A percentile compares a stretch with the other conserved stretches of the same genome.
Conservation (phyloP, 2,113 vertebrate species). For the Climacteris rufus region DNA sequence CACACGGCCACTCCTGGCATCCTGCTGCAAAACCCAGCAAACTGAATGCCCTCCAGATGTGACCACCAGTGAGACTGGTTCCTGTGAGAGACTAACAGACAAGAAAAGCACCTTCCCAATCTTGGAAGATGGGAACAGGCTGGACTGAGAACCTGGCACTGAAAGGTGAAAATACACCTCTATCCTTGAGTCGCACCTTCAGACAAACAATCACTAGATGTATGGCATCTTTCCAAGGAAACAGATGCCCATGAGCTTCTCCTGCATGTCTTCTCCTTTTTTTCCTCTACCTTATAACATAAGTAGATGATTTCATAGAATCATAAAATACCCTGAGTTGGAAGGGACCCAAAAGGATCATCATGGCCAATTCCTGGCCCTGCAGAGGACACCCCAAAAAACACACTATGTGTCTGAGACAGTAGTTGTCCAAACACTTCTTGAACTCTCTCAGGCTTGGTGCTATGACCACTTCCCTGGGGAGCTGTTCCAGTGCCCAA, state of each 20-base stretch:
- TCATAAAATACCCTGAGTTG: not conserved
- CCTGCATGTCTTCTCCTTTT: not conserved
- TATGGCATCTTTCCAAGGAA: not conserved
- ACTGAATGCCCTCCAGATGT: not conserved
- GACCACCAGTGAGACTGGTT: not conserved
- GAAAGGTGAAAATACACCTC: not conserved
- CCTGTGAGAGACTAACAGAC: not conserved
- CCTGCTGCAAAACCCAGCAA: not conserved
- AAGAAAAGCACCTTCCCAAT: not conserved
- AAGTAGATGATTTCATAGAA: not conserved
- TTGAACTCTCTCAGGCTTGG: not conserved
- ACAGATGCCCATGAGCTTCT: not conserved
- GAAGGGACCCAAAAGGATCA: not conserved
- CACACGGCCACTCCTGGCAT: fast-evolving
- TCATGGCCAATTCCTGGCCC: not conserved
- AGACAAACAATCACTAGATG: not conserved
- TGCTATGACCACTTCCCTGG: too few relatives aligned
- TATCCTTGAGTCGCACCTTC: not conserved
- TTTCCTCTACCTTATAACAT: not conserved
- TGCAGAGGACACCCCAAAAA: not conserved
- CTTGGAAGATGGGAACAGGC: not conserved
- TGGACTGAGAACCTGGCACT: not conserved
- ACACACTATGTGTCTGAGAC: not conserved
- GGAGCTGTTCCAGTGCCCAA: not conserved
- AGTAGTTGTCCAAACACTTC: not conserved